phyloP scores from a whole-genome alignment of 2,797 vertebrate genomes.

The Esox masquinongy region DNA sequence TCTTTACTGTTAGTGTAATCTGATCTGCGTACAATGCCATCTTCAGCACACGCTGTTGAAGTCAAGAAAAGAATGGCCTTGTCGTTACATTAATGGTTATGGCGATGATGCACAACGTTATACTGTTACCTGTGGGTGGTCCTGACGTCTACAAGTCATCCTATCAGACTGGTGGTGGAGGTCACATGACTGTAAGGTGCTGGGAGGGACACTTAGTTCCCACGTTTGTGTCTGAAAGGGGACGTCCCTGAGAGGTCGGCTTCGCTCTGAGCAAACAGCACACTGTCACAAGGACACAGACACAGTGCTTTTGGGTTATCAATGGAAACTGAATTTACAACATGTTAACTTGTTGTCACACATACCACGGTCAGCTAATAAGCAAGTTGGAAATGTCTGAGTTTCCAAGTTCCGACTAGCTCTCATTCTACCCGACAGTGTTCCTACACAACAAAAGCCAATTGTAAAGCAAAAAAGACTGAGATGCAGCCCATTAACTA shows the following conservation, averaged over 20 bases:
- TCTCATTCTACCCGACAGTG: slow-evolving; percentile 23
- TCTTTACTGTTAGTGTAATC: neutral
- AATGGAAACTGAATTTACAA: too few relatives aligned
- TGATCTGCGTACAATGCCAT: neutral
- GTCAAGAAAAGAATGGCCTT: neutral
- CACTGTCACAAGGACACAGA: slow-evolving; percentile 37
- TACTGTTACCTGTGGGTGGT: slow-evolving; percentile 44
- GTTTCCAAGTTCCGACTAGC: too few relatives aligned
- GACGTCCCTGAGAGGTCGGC: slow-evolving; percentile 15
- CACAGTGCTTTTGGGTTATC: slow-evolving; percentile 3
- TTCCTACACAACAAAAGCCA: slow-evolving; percentile 20
- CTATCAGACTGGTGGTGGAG: slow-evolving; percentile 14
- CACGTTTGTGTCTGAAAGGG: slow-evolving; percentile 14
- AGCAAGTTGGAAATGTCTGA: too few relatives aligned
- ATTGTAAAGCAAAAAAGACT: slow-evolving; percentile 39
- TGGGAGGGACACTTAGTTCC: slow-evolving; percentile 6
- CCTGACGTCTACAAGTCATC: slow-evolving; percentile 5
- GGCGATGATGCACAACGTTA: neutral
- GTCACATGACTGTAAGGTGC: slow-evolving; percentile 35
- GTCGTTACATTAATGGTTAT: neutral
- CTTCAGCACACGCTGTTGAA: neutral
- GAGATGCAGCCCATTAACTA: slow-evolving; percentile 40
- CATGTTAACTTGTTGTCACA: too few relatives aligned
- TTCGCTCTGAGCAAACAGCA: slow-evolving; percentile 26
- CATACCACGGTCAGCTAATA: too few relatives aligned